Base-by-base conservation (phyloP, 2,888 invertebrate species). In the Drosophila putrida region DNA sequence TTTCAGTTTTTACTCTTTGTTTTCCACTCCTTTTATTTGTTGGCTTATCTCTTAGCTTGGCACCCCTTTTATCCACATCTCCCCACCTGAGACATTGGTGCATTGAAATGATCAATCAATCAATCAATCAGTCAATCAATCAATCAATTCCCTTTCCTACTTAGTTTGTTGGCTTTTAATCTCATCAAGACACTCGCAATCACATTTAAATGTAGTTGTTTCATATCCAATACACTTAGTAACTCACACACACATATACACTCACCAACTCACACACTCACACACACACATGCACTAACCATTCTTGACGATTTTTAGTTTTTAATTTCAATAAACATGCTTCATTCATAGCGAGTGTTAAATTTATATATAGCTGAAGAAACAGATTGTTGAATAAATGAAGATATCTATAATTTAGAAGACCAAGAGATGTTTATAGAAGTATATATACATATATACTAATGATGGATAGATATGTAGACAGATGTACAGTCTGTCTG, bases 41-140 rank as follows among this genome's bases (percentile, higher is more conserved):
- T 62, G 43, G 75, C 62, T 71, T 75, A 47, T 58, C 75, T 75
- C 59, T 71, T 78, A 64, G 77, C 71, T 75, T 80, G 76, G 71
- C 77, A 75, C 20, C 25, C 50, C 6, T 9, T 20, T n/a, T 25
- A 36, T 25, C 8, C 38, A 11, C n/a, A 15, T 31, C 11, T 4
- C 4, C 25, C 35, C 9, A 27, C 5, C n/a, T 5, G 6, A n/a
- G 6, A n/a, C 44, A 51, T 20, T 15, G 33, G 27, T 33, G 44
- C 53, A 65, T 41, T 35, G n/a, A 11, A 27, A 31, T 43, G 31
- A 31, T 31, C 31, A 31, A 31, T 31, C 8, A 9, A 0, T 41
- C 9, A 9, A 15, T 41, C 15, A 31, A 6, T 49, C 6, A 47
- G 20, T 49, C 25, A 31, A n/a, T 33, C 31, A 43, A 41, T 35